Percentiles rank a stretch among this genome's conserved stretches.
Evolutionary conservation across 2,888 invertebrate genomes (phyloP).

Genomic region (Cephus sareptanus): DNA sequence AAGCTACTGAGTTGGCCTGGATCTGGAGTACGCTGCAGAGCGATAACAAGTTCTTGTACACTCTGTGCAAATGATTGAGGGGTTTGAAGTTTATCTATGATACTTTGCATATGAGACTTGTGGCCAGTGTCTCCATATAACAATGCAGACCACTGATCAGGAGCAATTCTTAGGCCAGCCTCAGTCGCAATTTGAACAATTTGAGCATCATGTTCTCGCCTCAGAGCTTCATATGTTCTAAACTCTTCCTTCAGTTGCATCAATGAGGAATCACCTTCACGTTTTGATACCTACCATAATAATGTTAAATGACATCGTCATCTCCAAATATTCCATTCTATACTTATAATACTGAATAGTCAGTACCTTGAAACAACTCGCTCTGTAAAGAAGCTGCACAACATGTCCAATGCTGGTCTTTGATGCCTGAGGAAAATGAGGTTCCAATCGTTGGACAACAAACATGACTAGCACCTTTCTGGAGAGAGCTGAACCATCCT

Average conservation of each 20-base stretch:
- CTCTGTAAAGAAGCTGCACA: constrained; percentile 96
- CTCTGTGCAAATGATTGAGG: constrained; percentile 93
- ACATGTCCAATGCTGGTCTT: constrained; percentile 99
- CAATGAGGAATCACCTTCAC: constrained; percentile 95
- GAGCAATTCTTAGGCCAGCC: constrained; percentile 95
- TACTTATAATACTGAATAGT: background rate
- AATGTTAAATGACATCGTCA: background rate
- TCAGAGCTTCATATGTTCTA: constrained; percentile 90
- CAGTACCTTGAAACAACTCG: constrained; percentile 95
- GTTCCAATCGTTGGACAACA: constrained; percentile 95
- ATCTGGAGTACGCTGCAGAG: constrained; percentile 87
- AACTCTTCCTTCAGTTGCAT: constrained; percentile 99
- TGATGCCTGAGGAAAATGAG: constrained; percentile 95
- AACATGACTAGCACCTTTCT: constrained; percentile 97
- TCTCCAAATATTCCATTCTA: background rate
- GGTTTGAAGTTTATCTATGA: constrained; percentile 91
- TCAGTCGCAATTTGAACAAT: constrained; percentile 99
- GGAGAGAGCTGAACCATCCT: constrained; percentile 94
- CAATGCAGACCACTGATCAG: constrained; percentile 98
- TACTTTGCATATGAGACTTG: constrained; percentile 97
- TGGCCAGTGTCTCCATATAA: constrained; percentile 95
- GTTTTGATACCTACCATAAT: constrained; percentile 82
- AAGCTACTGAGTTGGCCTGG: constrained; percentile 84
- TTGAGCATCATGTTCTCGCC: constrained; percentile 97
- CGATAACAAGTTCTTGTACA: constrained; percentile 91